Evolutionary conservation across 2,888 invertebrate species (phyloP).

Genomic region (Idaea dimidiata): DNA sequence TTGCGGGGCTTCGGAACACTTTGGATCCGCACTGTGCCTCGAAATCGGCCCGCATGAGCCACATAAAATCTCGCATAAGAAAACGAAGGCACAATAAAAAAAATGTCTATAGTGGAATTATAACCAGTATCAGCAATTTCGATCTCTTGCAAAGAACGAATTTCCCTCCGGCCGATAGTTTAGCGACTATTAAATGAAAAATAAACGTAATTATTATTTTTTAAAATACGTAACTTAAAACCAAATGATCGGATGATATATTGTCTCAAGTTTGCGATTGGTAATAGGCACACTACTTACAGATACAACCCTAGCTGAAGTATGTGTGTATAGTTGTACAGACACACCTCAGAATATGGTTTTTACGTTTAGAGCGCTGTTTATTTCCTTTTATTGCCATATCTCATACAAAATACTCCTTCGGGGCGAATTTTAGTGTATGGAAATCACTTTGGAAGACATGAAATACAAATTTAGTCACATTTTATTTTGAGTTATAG

Average conservation of each 20-base stretch:
- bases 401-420: constrained; percentile 26
- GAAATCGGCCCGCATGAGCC: constrained; percentile 41
- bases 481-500: constrained; percentile 19
- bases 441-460: constrained; percentile 24
- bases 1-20: constrained; percentile 50
- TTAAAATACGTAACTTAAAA: neutral
- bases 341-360: constrained; percentile 34
- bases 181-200: neutral
- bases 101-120: constrained; percentile 45
- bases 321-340: constrained; percentile 12
- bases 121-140: constrained; percentile 40
- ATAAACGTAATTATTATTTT: too few relatives aligned
- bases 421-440: constrained; percentile 23
- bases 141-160: neutral
- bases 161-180: neutral
- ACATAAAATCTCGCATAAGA: constrained; percentile 55
- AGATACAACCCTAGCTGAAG: too few relatives aligned
- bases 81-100: constrained; percentile 51
- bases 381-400: constrained; percentile 28
- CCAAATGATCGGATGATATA: neutral
- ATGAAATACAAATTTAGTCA: constrained; percentile 22
- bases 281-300: neutral
- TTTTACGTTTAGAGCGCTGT: constrained; percentile 30
- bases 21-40: constrained; percentile 47
- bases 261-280: neutral